Conservation (phyloP, 1,140 invertebrate species). For the Lepidurus couesii region DNA sequence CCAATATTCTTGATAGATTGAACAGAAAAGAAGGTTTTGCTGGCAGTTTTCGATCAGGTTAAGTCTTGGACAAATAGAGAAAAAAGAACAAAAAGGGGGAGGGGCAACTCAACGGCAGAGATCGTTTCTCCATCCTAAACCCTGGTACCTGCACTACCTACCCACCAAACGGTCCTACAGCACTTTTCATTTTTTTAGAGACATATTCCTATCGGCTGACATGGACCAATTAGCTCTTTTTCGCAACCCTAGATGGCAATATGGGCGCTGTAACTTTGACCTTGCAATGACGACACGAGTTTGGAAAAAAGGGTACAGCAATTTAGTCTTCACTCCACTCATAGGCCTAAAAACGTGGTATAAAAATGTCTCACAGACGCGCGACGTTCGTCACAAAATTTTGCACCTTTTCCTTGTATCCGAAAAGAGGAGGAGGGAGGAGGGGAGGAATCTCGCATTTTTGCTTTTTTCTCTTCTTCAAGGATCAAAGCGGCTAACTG, state of each 20-base stretch:
- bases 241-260: background rate
- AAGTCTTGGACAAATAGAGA: too few species aligned
- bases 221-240: slow-evolving; percentile 2
- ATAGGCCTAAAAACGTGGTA: slow-evolving; percentile 1
- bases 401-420: background rate
- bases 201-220: slow-evolving; percentile 21
- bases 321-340: background rate
- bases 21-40: too few species aligned
- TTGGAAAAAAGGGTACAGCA: too few species aligned
- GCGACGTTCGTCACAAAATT: background rate
- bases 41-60: too few species aligned
- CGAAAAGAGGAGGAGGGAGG: background rate
- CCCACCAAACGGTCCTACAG: slow-evolving; percentile 16
- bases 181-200: background rate
- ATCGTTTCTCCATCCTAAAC: slow-evolving; percentile 13
- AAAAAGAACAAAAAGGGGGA: background rate
- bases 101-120: slow-evolving; percentile 5
- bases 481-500: slow-evolving; percentile 18
- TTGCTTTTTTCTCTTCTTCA: background rate
- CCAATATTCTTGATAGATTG: too few species aligned
- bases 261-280: background rate
- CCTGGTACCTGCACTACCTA: background rate
- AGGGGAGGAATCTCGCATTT: background rate
- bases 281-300: too few species aligned
- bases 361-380: slow-evolving; percentile 6